Evolutionary conservation across 2,797 vertebrate genomes (phyloP), one percentile per base, ranked within the genome.

Genomic region (Sebastes vulpes): DNA sequence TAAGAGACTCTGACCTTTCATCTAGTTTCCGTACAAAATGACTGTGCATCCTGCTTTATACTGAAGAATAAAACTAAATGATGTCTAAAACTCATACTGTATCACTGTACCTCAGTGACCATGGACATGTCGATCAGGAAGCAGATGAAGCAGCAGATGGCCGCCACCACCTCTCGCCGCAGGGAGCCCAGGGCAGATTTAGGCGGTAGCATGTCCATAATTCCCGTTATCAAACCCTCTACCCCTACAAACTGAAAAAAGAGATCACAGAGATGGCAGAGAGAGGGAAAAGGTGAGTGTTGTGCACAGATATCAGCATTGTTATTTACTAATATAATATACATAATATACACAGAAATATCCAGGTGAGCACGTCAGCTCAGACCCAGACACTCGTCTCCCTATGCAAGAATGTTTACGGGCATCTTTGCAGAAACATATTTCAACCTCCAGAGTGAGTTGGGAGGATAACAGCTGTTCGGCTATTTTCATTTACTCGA

Each of bases 91-190:
- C 31, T 71, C 2, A 3, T 11, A 35, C 32, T 35, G 32, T 35
- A n/a, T 53, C 25, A 75, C 46, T 56, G 74, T 95, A 97, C 97
- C 95, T 97, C 94, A 0, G 96, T 97, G 78, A 97, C 96, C 96
- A 97, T 97, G 65, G 96, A 97, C 84, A 97, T 93, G 92, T 97
- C 97, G 28, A 97, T 97, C 83, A 97, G 83, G 90, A 96, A 97
- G 88, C 96, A 97, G 90, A 95, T 90, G 85, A 96, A 21, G 83
- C 97, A 97, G 93, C 96, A 97, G 90, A 97, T 92, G 81, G 96
- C 96, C 3, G 96, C 96, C 7, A 96, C 95, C 82, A 97, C 92
- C 88, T 97, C 97, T 71, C 97, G 95, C 35, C 95, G 94, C 89
- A 96, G 74, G 63, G 94, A 94, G 32, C 95, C 89, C 56, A 94